Evolutionary conservation across 2,888 invertebrate genomes (phyloP).

Genomic region (Eupeodes luniger): DNA sequence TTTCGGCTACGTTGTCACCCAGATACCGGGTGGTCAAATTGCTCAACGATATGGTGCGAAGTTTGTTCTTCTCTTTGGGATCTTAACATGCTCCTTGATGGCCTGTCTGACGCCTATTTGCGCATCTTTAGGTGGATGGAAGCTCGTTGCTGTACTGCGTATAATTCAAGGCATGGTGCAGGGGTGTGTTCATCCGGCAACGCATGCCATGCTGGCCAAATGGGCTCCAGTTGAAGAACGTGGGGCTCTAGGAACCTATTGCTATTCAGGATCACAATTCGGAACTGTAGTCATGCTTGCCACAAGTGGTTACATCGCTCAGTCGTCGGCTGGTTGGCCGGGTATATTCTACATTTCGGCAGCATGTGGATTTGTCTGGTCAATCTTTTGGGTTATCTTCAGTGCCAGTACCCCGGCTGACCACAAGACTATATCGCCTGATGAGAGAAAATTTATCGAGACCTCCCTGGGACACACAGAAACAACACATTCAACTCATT

Average conservation of each 20-base stretch:
- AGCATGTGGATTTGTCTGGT: slow-evolving; percentile 87
- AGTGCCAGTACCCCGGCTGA: slow-evolving; percentile 88
- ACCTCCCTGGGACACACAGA: slow-evolving; percentile 85
- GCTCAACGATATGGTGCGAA: slow-evolving; percentile 90
- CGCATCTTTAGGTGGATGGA: slow-evolving; percentile 87
- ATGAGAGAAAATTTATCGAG: slow-evolving; percentile 89
- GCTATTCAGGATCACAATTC: slow-evolving; percentile 90
- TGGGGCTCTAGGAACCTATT: slow-evolving; percentile 87
- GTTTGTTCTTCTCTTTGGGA: slow-evolving; percentile 86
- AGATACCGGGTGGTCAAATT: slow-evolving; percentile 88
- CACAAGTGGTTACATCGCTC: slow-evolving; percentile 89
- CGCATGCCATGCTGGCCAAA: slow-evolving; percentile 88
- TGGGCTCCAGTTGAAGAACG: slow-evolving; percentile 90
- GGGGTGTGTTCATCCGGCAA: slow-evolving; percentile 88
- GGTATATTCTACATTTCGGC: slow-evolving; percentile 91
- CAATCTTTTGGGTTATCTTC: slow-evolving; percentile 86
- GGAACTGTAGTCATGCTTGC: slow-evolving; percentile 92
- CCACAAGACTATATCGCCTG: slow-evolving; percentile 86
- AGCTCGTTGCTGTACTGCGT: slow-evolving; percentile 86
- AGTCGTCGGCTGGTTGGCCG: slow-evolving; percentile 89
- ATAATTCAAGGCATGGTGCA: slow-evolving; percentile 89
- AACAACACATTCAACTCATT: slow-evolving; percentile 77
- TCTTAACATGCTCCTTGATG: slow-evolving; percentile 87
- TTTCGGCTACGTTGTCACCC: slow-evolving; percentile 88
- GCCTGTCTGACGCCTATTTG: slow-evolving; percentile 89